Base-by-base conservation (phyloP, 2,888 invertebrate genomes). In the Brenthis ino region DNA sequence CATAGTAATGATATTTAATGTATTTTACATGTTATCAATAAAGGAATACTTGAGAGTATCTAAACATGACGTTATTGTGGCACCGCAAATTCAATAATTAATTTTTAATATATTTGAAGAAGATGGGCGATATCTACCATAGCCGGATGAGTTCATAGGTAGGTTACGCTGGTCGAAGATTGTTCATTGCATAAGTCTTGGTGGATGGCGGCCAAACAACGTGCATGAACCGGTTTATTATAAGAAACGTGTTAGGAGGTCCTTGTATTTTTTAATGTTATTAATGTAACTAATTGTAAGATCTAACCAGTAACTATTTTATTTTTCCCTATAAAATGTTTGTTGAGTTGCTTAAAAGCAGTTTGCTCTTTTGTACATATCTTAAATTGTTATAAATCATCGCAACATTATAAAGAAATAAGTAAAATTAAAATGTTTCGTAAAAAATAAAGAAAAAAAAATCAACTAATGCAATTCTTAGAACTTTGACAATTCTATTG, bases 221-320 rank as follows among this genome's bases (percentile, higher is more conserved):
- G 82, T 84, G 81, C 84, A 84, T 84, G 84, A 89, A 92, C 92
- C 92, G 92, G 92, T 93, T 92, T 87, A 77, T 43, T 2, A 43
- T 73, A 82, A 83, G 85, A 89, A 91, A 90, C 91, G 87, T 89
- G 91, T 91, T 89, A 90, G 89, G 88, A 88, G 89, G 89, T 89
- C 88, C 84, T 87, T 85, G 80, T 80, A 78, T 79, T 81, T 78
- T 24, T 77, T 80, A 79, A 69, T 57, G 50, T 60, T 50, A 65
- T 60, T 57, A 65, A 65, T 37, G 57, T 61, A 63, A 63, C 63
- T 50, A 43, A 28, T 28, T 28, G 28, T 28, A 28, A 56, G 47
- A 57, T 33, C 63, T 65, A 51, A 54, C 24, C 28, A 57, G 20
- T 66, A 61, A 43, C 43, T 69, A 54, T 28, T 28, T 57, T 28